A percentile compares a stretch with the other conserved stretches of the same genome.
Evolutionary conservation across 2,888 invertebrate species (phyloP).

Genomic region (Eustalomyia histrio): DNA sequence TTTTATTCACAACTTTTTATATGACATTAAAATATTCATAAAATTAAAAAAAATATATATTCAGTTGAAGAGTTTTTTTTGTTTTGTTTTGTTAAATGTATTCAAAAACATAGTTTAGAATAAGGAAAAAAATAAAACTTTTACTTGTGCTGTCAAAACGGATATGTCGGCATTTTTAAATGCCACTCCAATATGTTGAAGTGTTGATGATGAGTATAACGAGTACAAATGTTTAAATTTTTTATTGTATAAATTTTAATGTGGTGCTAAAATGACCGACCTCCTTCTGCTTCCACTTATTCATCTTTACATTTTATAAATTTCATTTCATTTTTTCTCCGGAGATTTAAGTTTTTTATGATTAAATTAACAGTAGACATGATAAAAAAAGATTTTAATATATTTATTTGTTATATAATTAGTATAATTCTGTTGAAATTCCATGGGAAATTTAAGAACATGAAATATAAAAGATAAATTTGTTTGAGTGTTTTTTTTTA

Average conservation of each 20-base stretch:
- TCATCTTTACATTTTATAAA: neutral
- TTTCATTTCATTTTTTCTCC: neutral
- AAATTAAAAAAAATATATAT: slow-evolving; percentile 3
- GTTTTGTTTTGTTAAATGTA: slow-evolving; percentile 13
- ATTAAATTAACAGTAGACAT: neutral
- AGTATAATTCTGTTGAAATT: neutral
- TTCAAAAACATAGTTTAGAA: slow-evolving; percentile 27
- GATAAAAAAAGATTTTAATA: neutral
- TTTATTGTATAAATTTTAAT: slow-evolving; percentile 11
- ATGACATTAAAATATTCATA: slow-evolving; percentile 37
- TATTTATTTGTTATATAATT: slow-evolving; percentile 5
- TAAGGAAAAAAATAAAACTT: slow-evolving; percentile 30
- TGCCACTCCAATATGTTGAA: slow-evolving; percentile 59
- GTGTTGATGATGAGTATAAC: slow-evolving; percentile 43
- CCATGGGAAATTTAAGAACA: neutral
- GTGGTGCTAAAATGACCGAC: slow-evolving; percentile 30
- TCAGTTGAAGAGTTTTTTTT: slow-evolving; percentile 10
- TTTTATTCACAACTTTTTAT: slow-evolving; percentile 26
- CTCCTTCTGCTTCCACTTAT: slow-evolving; percentile 12
- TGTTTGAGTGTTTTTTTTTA: neutral
- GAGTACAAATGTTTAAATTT: slow-evolving; percentile 38
- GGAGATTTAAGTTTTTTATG: neutral
- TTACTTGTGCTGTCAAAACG: slow-evolving; percentile 66
- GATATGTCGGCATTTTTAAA: slow-evolving; percentile 64
- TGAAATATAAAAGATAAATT: neutral